Base-by-base conservation (phyloP, 2,888 invertebrate species). In the Phalangium opilio region DNA sequence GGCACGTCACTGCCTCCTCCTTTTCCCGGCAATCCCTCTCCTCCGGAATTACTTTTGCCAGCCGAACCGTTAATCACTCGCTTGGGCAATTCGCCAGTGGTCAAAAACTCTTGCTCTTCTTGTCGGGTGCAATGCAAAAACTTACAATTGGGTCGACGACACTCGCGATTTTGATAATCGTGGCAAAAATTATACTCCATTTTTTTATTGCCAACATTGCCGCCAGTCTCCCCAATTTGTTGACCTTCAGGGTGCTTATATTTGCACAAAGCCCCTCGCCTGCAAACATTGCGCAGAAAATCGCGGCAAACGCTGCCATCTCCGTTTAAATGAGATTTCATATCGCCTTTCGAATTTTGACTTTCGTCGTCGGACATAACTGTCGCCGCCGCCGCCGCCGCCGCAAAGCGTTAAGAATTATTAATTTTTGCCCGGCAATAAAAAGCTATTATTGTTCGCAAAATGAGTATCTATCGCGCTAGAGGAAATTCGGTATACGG, bases 51-150 rank as follows among this genome's bases (percentile, higher is more conserved):
- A 38, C 45, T 39, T 3, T 21, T 33, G 10, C 41, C 19, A 33
- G 35, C 47, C 14, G 34, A 44, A 2, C 49, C 47, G 19, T 53
- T 62, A 38, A 66, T 59, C 42, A 73, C 71, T 58, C 75, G 73
- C 27, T 68, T 67, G 5, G 83, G 81, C 60, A 85, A 69, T 61
- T 79, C 77, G 1, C 83, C 83, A 11, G 77, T 79, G 43, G 72
- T 71, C 56, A 78, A 74, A 60, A 77, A 79, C 50, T 78, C 76
- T 52, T 73, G 73, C 62, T 83, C 83, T 57, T 80, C 80, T 59
- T 78, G 77, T 15, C 79, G 71, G 1, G 77, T 73, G 60, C 83
- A 82, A 64, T 85, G 84, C 39, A 83, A 72, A 63, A 83, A 83
- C 60, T 77, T 77, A 60, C 83, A 83, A 49, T 76, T 77, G 3